Evolutionary conservation across 2,888 invertebrate species (phyloP).

Genomic region (Ptychoptera albimana): DNA sequence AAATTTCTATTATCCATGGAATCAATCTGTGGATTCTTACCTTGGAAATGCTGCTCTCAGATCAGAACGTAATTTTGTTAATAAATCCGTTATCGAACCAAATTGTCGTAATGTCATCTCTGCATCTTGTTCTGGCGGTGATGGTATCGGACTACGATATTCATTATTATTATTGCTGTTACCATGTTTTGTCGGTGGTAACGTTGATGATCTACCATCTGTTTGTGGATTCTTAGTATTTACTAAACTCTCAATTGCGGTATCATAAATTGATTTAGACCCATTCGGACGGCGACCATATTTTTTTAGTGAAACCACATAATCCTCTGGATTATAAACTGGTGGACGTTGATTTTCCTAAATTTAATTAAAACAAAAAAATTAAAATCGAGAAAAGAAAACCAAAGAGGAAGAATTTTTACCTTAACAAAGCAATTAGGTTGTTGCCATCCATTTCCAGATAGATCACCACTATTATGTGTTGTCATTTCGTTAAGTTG

Average conservation of each 20-base stretch:
- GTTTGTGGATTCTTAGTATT: too few relatives aligned
- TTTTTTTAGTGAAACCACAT: slow-evolving; percentile 62
- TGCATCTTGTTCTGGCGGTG: slow-evolving; percentile 41
- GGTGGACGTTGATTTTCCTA: slow-evolving; percentile 75
- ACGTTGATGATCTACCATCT: too few relatives aligned
- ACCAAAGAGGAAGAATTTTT: too few relatives aligned
- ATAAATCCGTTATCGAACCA: slow-evolving; percentile 70
- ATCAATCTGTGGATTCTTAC: slow-evolving; percentile 33
- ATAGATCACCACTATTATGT: not conserved
- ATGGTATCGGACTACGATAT: slow-evolving; percentile 47
- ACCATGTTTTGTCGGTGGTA: not conserved
- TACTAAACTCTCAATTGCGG: slow-evolving; percentile 8
- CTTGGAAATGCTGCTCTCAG: slow-evolving; percentile 76
- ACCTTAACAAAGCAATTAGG: not conserved
- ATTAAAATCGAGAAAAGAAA: not conserved
- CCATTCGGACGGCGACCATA: slow-evolving; percentile 39
- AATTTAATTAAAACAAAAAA: slow-evolving; percentile 3
- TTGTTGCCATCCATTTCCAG: not conserved
- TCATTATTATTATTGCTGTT: slow-evolving; percentile 1
- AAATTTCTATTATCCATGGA: too few relatives aligned
- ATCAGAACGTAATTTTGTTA: slow-evolving; percentile 74
- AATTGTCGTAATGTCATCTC: slow-evolving; percentile 83
- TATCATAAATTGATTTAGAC: slow-evolving; percentile 27
- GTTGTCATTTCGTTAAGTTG: not conserved
- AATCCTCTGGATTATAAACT: slow-evolving; percentile 82